Conservation (phyloP, 1,140 invertebrate genomes). For the Drosophila ficusphila region DNA sequence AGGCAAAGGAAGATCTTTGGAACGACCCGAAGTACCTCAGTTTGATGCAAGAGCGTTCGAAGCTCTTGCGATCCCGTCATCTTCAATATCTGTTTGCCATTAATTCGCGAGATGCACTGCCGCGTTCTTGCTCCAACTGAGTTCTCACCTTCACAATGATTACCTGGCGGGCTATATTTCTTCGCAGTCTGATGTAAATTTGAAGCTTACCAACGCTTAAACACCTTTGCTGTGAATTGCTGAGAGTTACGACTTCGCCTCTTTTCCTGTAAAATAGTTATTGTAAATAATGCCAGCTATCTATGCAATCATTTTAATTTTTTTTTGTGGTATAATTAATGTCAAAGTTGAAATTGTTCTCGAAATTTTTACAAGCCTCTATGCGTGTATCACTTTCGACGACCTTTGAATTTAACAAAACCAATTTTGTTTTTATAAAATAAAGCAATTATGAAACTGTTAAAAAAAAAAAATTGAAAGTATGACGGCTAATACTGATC, state of each 20-base stretch:
- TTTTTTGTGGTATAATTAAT: conserved; percentile 48
- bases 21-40: conserved; percentile 90
- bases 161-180: background rate
- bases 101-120: conserved; percentile 97
- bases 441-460: conserved; percentile 7
- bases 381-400: background rate
- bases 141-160: conserved; percentile 96
- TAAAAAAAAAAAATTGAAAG: no score
- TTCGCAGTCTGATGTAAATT: conserved; percentile 19
- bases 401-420: conserved; percentile 11
- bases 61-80: conserved; percentile 93
- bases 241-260: conserved; percentile 6
- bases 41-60: conserved; percentile 92
- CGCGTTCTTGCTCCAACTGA: conserved; percentile 95
- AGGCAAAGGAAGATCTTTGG: conserved; percentile 89
- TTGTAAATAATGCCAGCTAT: conserved; percentile 65
- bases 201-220: conserved; percentile 10
- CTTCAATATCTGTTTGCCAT: conserved; percentile 97
- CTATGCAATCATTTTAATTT: conserved; percentile 39
- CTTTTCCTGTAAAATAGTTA: conserved; percentile 25
- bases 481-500: no score
- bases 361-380: conserved; percentile 30
- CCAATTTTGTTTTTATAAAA: conserved; percentile 7
- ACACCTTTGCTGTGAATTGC: conserved; percentile 26
- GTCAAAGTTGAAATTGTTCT: conserved; percentile 57